Percentiles rank a stretch among this genome's conserved stretches.
Conservation (phyloP, 2,113 vertebrate species). For the Carettochelys insculpta region DNA sequence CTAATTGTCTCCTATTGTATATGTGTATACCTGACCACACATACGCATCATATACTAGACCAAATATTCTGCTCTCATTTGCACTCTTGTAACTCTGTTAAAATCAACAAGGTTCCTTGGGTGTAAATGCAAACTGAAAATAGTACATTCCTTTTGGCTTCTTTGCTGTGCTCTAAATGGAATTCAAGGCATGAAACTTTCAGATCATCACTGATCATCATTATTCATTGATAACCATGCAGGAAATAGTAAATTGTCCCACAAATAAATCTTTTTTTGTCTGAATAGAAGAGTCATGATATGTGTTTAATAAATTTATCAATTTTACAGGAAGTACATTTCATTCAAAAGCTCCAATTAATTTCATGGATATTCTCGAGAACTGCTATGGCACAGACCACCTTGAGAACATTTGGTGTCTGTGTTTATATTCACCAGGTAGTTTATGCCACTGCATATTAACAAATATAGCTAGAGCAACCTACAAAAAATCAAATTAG, state of each 20-base stretch:
- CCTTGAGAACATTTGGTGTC: rapidly evolving
- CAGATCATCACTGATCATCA: conserved; percentile 12
- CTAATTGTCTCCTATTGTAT: not conserved
- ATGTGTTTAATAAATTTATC: conserved; percentile 62
- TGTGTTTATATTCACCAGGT: rapidly evolving
- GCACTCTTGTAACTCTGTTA: not conserved
- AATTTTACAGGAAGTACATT: conserved; percentile 66
- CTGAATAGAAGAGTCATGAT: conserved; percentile 46
- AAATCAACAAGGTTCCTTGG: not conserved
- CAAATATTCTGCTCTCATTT: not conserved
- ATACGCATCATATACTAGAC: not conserved
- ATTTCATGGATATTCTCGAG: conserved; percentile 44
- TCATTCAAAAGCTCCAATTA: conserved; percentile 65
- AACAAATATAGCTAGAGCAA: not conserved
- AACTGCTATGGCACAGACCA: not conserved
- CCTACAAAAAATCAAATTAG: not conserved
- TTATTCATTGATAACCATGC: conserved; percentile 6
- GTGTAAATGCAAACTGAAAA: not conserved
- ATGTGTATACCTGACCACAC: not conserved
- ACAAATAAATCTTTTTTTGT: conserved; percentile 53
- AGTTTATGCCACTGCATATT: not conserved
- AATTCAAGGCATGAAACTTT: conserved; percentile 48
- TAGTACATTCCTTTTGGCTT: not conserved
- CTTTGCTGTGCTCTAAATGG: conserved; percentile 37
- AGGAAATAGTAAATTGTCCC: not conserved